Evolutionary conservation across 2,888 invertebrate species (phyloP), one percentile per base, ranked within the genome.

Genomic region (Dicycla oo): DNA sequence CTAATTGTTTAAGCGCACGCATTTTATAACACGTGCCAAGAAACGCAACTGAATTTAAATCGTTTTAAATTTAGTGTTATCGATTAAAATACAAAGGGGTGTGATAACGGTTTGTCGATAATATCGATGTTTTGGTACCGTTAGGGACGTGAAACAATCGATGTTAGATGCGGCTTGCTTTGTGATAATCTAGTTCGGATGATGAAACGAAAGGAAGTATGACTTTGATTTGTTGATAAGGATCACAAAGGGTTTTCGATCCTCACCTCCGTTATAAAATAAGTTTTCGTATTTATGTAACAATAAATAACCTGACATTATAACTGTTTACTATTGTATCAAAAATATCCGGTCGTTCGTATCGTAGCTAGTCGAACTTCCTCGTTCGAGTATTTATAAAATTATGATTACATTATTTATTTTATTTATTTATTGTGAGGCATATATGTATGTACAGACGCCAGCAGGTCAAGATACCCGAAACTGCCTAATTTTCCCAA

Each of bases 1-100:
- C 90, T 94, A 94, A 95, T 95, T 91, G 93, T 88, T 88, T 83
- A 86, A 90, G 89, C 89, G 92, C 95, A 94, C 95, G 95, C 92
- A 89, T 88, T 86, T 83, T 81, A 73, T 77, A 88, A 92, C 94
- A 92, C 94, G 94, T 94, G 94, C 93, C 93, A 78, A 66, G 82
- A 71, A 86, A 87, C 85, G 78, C 87, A 81, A 77, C 88, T 91
- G 94, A 94, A 95, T 95, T 91, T 90, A 86, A 94, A 95, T 93
- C 67, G 89, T 76, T 81, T 86, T 87, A 86, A 91, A 91, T 89
- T 86, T 90, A 87, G 84, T 87, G 90, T 82, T 89, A 90, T 87
- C 87, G 87, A 90, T 91, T 91, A 90, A 88, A 91, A 89, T 83
- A 91, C 89, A 90, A 91, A 90, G 88, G 87, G 90, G 83, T 90